Conservation (phyloP, 1,140 invertebrate species). For the Brachionus asplanchnoidis region DNA sequence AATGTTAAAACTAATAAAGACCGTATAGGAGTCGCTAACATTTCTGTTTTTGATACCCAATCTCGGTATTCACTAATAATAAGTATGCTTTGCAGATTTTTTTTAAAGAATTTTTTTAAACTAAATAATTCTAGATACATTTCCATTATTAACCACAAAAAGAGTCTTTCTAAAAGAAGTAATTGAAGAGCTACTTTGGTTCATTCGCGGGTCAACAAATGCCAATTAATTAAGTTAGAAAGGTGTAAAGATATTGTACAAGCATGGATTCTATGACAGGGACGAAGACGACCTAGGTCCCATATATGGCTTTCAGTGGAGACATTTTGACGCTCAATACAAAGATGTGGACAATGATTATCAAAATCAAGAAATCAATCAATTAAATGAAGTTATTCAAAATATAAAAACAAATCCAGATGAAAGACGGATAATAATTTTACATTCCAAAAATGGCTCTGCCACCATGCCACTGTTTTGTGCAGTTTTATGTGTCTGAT, state of each 20-base stretch:
- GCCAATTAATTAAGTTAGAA: conserved; percentile 77
- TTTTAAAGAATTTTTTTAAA: conserved; percentile 6
- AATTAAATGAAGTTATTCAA: conserved; percentile 68
- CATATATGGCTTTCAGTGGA: conserved; percentile 77
- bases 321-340: conserved; percentile 93
- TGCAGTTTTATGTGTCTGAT: conserved; percentile 87
- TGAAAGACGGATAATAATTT: conserved; percentile 84
- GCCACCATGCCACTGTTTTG: conserved; percentile 90
- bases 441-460: conserved; percentile 77
- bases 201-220: conserved; percentile 86
- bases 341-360: conserved; percentile 77
- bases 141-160: conserved; percentile 94
- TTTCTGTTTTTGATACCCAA: conserved; percentile 85
- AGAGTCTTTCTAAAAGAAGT: conserved; percentile 86
- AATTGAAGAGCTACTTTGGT: conserved; percentile 83
- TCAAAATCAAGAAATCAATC: conserved; percentile 78
- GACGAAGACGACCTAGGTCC: conserved; percentile 67
- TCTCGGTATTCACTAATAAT: conserved; percentile 76
- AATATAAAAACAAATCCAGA: conserved; percentile 75
- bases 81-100: conserved; percentile 54
- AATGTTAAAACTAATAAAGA: conserved; percentile 68
- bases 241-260: conserved; percentile 85
- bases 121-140: conserved; percentile 48
- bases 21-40: conserved; percentile 81
- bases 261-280: conserved; percentile 74